phyloP scores from a whole-genome alignment of 2,797 vertebrate genomes.

The Gymnopithys bicolor region DNA sequence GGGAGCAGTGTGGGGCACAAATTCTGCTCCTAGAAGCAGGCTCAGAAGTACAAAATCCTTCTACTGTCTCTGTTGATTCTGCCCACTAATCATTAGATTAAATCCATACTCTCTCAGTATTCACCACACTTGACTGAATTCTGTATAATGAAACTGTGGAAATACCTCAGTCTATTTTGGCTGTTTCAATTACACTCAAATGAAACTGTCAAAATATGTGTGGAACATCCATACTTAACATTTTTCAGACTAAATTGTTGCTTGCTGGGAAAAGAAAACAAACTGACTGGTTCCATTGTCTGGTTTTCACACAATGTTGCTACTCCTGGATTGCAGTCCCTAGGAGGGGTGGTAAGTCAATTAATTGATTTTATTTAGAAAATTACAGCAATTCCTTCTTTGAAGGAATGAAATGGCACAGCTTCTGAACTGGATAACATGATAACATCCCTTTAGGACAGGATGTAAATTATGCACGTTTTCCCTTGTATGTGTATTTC shows the following conservation, averaged over 20 bases:
- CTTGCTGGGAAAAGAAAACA: not conserved
- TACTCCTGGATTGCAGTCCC: not conserved
- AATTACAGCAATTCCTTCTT: not conserved
- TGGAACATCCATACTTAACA: not conserved
- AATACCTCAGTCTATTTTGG: not conserved
- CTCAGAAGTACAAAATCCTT: not conserved
- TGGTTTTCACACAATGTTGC: not conserved
- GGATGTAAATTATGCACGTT: not conserved
- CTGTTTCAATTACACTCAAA: not conserved
- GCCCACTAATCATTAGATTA: not conserved
- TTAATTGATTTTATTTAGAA: not conserved
- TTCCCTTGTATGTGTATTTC: not conserved
- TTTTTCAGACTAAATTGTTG: not conserved
- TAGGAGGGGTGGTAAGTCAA: not conserved
- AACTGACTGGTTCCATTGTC: not conserved
- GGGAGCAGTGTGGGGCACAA: rapidly evolving
- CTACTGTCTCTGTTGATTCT: not conserved
- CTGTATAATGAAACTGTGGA: not conserved
- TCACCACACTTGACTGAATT: not conserved
- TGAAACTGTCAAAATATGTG: not conserved
- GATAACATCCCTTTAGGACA: not conserved
- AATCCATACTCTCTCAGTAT: rapidly evolving
- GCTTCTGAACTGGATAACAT: not conserved
- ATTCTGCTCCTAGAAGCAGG: not conserved
- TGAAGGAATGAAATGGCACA: not conserved